Evolutionary conservation across 2,888 invertebrate species (phyloP).

Genomic region (Lasius fuliginosus): DNA sequence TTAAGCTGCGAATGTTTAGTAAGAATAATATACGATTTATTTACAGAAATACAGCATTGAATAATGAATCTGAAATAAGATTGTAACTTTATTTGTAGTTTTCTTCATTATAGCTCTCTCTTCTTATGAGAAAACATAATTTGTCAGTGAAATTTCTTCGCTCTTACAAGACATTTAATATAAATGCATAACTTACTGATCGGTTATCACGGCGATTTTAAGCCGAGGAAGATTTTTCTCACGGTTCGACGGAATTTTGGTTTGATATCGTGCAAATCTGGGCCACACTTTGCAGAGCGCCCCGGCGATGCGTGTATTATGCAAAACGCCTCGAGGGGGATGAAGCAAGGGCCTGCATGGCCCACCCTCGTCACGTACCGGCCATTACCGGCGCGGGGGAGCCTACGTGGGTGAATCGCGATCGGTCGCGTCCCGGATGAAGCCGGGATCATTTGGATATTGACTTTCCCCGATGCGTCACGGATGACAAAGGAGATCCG

Average conservation of each 20-base stretch:
- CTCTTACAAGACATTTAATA: not conserved
- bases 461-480: conserved; percentile 68
- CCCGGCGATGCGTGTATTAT: conserved; percentile 78
- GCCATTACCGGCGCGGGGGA: conserved; percentile 72
- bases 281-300: conserved; percentile 31
- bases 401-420: conserved; percentile 69
- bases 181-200: not conserved
- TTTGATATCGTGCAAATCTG: conserved; percentile 54
- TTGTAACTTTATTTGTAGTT: not conserved
- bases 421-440: conserved; percentile 66
- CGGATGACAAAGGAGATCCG: conserved; percentile 60
- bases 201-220: not conserved
- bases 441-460: conserved; percentile 75
- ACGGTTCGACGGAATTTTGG: conserved; percentile 37
- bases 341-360: conserved; percentile 49
- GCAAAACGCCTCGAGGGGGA: conserved; percentile 74
- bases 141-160: not conserved
- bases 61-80: not conserved
- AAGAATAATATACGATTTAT: not conserved
- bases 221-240: conserved; percentile 9
- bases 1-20: not conserved
- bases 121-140: not conserved
- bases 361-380: conserved; percentile 75
- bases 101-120: not conserved
- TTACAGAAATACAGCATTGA: not conserved